These are phyloP conservation scores for Chaetura pelagica DNA, from an alignment of 2,113 vertebrate species.

Conservation along the genomic window DNA sequence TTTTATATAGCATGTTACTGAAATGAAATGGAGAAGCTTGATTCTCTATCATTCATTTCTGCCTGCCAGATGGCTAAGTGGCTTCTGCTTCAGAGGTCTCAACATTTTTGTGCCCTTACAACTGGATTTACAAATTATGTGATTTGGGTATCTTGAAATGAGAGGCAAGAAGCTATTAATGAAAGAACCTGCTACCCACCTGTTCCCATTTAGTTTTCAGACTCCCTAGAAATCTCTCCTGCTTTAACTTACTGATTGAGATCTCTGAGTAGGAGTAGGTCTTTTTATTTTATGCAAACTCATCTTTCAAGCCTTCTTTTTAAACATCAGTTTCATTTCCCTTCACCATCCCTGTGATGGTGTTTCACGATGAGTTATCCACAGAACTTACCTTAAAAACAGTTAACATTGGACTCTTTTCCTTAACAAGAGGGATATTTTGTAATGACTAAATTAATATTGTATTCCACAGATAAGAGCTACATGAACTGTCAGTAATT, in stretches of 20 bases:
- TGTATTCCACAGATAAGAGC: background rate
- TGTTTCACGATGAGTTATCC: background rate
- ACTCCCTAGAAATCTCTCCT: background rate
- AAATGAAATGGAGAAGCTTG: background rate
- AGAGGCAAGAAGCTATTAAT: background rate
- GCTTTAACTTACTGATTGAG: background rate
- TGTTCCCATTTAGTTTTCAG: background rate
- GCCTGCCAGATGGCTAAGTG: constrained; percentile 18
- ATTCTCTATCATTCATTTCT: background rate
- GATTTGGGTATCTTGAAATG: background rate
- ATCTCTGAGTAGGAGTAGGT: background rate
- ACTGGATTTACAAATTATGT: background rate
- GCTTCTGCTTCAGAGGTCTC: constrained; percentile 9
- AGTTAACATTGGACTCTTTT: background rate
- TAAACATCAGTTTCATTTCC: background rate
- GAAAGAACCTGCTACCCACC: background rate
- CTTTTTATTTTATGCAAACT: background rate
- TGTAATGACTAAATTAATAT: background rate
- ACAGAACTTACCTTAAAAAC: background rate
- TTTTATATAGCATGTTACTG: background rate
- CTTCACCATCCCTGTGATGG: background rate
- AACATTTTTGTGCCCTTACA: background rate
- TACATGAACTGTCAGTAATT: background rate
- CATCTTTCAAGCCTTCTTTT: background rate
- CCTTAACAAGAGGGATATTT: background rate